Evolutionary conservation across 2,888 invertebrate genomes (phyloP).

Genomic region (Sthenelais limicola): DNA sequence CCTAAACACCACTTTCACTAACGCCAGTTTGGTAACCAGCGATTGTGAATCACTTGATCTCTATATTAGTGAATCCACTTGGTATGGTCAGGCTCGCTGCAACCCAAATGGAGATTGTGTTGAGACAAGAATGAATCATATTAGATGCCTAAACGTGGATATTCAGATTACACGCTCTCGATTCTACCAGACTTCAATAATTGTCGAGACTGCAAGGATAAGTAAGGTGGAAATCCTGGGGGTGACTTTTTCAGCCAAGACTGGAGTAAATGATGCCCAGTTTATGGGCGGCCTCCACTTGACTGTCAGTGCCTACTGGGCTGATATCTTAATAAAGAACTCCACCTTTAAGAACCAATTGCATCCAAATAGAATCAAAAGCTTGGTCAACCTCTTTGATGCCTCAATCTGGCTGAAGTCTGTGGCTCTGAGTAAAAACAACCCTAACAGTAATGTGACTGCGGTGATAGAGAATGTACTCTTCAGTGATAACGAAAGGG

Average conservation of each 20-base stretch:
- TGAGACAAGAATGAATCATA: conserved; percentile 17
- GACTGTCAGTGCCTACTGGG: conserved; percentile 38
- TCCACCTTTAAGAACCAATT: conserved; percentile 47
- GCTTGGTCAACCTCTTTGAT: conserved; percentile 52
- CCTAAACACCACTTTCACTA: conserved; percentile 42
- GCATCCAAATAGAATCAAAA: conserved; percentile 47
- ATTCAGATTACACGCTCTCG: conserved; percentile 34
- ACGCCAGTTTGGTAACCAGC: conserved; percentile 34
- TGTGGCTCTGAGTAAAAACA: neutral
- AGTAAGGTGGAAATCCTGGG: conserved; percentile 47
- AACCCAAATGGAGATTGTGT: conserved; percentile 36
- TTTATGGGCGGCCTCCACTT: conserved; percentile 50
- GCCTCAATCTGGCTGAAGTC: conserved; percentile 52
- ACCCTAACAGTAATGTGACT: conserved; percentile 36
- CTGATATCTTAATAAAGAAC: conserved; percentile 44
- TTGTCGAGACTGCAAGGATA: conserved; percentile 24
- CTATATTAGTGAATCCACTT: conserved; percentile 39
- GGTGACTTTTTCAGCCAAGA: conserved; percentile 43
- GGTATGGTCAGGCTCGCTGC: conserved; percentile 42
- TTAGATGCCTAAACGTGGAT: conserved; percentile 43
- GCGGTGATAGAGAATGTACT: conserved; percentile 44
- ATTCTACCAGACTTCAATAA: conserved; percentile 47
- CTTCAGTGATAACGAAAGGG: conserved; percentile 52
- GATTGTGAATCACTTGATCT: conserved; percentile 41
- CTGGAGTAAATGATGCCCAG: conserved; percentile 29